Evolutionary conservation across 2,888 invertebrate species (phyloP).

Genomic region (Diachrysia chrysitis): DNA sequence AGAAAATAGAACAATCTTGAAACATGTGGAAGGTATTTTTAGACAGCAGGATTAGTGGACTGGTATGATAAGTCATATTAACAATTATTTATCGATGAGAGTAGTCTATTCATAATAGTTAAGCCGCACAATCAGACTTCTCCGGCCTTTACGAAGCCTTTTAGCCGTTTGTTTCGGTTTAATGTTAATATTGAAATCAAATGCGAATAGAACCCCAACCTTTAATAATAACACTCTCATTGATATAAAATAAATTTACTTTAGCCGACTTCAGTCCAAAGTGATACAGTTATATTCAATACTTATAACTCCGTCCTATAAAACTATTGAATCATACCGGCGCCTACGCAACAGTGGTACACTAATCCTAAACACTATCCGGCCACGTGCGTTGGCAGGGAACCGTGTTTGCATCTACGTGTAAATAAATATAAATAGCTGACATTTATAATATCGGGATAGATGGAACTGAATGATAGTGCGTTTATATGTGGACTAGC

Average conservation of each 20-base stretch:
- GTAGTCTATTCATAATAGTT: too few relatives aligned
- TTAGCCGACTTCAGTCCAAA: too few relatives aligned
- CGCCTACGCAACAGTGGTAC: neutral
- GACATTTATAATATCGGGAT: conserved; percentile 10
- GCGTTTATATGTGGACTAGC: neutral
- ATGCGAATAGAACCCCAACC: too few relatives aligned
- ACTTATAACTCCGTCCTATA: neutral
- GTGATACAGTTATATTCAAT: too few relatives aligned
- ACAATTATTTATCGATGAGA: too few relatives aligned
- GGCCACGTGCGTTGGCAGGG: conserved; percentile 41
- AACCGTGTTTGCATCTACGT: conserved; percentile 5
- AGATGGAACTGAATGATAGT: neutral
- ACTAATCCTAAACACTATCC: conserved; percentile 1
- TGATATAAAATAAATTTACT: too few relatives aligned
- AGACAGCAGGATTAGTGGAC: neutral
- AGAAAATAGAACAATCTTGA: neutral
- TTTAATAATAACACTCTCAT: too few relatives aligned
- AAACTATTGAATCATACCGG: neutral
- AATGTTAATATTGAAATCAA: too few relatives aligned
- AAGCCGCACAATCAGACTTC: too few relatives aligned
- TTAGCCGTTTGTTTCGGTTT: too few relatives aligned
- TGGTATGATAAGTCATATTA: too few relatives aligned
- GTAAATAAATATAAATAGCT: conserved; percentile 33
- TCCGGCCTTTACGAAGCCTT: too few relatives aligned
- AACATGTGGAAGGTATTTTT: neutral